Evolutionary conservation across 2,113 vertebrate genomes (phyloP), one percentile per base, ranked within the genome.

Genomic region (Mirounga angustirostris): DNA sequence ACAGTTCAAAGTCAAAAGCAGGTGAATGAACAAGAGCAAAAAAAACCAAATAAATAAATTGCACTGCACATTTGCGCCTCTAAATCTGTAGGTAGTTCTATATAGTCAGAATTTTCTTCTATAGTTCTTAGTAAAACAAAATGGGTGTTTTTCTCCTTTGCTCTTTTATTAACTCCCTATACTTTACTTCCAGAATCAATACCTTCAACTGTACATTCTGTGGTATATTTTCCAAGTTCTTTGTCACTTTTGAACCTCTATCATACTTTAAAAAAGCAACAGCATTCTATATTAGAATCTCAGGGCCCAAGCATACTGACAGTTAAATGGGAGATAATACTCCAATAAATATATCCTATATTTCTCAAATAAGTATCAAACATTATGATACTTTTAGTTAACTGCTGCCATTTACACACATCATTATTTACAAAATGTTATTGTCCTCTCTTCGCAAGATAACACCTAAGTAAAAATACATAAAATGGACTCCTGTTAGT

Each of bases 1-100:
- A 78, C 16, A 28, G 59, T 13, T 94, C 16, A 96, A 97, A 97
- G 95, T 81, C 65, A 97, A 98, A 96, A 86, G 89, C 69, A 59
- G 40, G 46, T 85, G 71, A 97, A 87, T 76, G 28, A 97, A 24
- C 43, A 93, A 93, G 28, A 43, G 22, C 69, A 95, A 94, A 94
- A 92, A 43, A 80, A 65, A 30, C 2, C 5, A 63, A 65, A 65
- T 67, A 33, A 67, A 50, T 12, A 92, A 58, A 65, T 7, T 58
- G 12, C 16, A 88, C 22, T 90, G 18, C 40, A 74, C 24, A 81
- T 74, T 30, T 59, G 26, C 19, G 11, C 65, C 22, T 89, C 40
- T 79, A 56, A 96, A 88, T 46, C 94, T 93, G 46, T 86, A 78
- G 52, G 2, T 59, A 74, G 50, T 91, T 90, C 84, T 96, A 54